Conservation (phyloP, 2,888 invertebrate genomes). For the Frankliniella intonsa region DNA sequence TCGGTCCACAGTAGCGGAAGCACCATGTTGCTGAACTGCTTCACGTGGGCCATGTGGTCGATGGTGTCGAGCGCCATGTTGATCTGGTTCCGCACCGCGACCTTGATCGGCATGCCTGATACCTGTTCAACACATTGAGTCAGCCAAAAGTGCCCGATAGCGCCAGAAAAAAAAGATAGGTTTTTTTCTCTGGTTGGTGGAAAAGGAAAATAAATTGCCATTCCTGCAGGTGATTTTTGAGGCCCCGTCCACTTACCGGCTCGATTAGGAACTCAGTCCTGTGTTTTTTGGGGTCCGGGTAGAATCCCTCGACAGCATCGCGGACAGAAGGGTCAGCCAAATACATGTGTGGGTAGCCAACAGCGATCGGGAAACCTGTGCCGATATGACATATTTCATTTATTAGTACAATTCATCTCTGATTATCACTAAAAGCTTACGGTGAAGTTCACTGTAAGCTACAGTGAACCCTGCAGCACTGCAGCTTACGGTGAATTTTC, state of each 20-base stretch:
- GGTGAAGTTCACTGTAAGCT: no score
- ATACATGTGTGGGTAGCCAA: conserved; percentile 85
- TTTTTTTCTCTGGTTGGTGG: background rate
- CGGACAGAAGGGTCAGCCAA: conserved; percentile 62
- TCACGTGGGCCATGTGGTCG: conserved; percentile 59
- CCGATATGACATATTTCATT: no score
- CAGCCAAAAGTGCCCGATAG: no score
- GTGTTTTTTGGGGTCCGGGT: conserved; percentile 61
- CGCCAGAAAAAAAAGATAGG: conserved; percentile 25
- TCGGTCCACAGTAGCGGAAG: conserved; percentile 85
- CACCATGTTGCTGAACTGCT: conserved; percentile 64
- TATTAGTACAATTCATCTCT: no score
- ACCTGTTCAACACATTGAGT: conserved; percentile 45
- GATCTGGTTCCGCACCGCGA: conserved; percentile 79
- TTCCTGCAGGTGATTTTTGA: no score
- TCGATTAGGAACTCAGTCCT: conserved; percentile 70
- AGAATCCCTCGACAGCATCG: conserved; percentile 62
- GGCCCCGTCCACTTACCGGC: conserved; percentile 55
- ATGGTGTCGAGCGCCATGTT: conserved; percentile 76
- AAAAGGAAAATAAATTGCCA: no score
- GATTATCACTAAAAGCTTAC: no score
- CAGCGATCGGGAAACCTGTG: conserved; percentile 74
- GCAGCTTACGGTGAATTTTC: no score
- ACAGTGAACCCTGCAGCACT: no score
- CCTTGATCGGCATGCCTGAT: conserved; percentile 72